Percentiles rank a stretch among this genome's conserved stretches.
phyloP scores from a whole-genome alignment of 92 coral and sea anemone genomes.

The Chrysogorgia sp. region DNA sequence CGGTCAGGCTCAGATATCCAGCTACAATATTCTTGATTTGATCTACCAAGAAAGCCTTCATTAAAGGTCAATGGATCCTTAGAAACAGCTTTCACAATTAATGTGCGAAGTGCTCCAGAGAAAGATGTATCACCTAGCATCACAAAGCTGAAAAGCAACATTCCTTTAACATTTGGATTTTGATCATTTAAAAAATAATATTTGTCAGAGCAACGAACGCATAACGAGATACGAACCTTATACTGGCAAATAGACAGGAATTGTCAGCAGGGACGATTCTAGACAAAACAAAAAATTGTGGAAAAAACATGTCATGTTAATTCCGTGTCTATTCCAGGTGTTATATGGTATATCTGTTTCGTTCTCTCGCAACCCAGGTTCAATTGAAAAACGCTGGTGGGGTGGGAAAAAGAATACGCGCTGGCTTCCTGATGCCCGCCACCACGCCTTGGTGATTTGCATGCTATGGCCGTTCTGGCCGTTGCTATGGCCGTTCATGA shows the following conservation, averaged over 20 bases:
- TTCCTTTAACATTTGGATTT: neutral
- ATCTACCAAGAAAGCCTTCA: constrained; percentile 76
- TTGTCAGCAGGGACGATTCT: constrained; percentile 95
- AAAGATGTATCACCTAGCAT: constrained; percentile 84
- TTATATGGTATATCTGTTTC: too few species aligned
- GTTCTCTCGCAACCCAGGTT: too few species aligned
- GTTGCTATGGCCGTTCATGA: too few species aligned
- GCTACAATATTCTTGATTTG: constrained; percentile 81
- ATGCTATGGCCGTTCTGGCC: too few species aligned
- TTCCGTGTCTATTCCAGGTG: too few species aligned
- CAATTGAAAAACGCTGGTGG: too few species aligned
- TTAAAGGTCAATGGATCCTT: constrained; percentile 76
- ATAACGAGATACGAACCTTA: constrained; percentile 62
- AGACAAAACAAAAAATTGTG: constrained; percentile 22
- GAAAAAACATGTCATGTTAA: neutral
- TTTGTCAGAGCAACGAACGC: neutral
- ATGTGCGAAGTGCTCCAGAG: constrained; percentile 73
- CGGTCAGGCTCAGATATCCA: constrained; percentile 79
- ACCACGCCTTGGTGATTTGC: too few species aligned
- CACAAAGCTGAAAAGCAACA: constrained; percentile 67
- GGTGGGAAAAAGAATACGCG: too few species aligned
- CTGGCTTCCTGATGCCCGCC: too few species aligned
- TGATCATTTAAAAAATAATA: too few species aligned
- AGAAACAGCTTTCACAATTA: constrained; percentile 84
- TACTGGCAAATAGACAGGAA: constrained; percentile 96